Conservation (phyloP, 1,140 invertebrate genomes). For the Philotrypesis tridentata region DNA sequence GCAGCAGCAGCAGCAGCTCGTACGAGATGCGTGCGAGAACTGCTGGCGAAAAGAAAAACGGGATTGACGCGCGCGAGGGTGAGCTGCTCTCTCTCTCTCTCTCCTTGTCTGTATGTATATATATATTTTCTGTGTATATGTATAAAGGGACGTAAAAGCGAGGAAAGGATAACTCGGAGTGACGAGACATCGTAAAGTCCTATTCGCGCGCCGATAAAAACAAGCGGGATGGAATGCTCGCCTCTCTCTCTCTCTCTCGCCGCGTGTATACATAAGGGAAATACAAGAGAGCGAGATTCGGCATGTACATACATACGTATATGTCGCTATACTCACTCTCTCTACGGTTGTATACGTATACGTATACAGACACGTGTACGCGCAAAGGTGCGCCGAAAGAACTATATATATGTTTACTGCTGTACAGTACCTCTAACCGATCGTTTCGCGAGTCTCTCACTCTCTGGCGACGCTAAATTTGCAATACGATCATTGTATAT, state of each 20-base stretch:
- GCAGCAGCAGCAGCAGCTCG: not conserved
- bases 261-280: conserved; percentile 50
- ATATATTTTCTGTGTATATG: no score
- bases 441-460: conserved; percentile 33
- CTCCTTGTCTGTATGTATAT: not conserved
- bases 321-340: no score
- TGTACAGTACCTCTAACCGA: conserved; percentile 51
- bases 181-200: conserved; percentile 56
- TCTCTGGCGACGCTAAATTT: conserved; percentile 50
- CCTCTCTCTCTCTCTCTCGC: no score
- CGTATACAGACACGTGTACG: no score
- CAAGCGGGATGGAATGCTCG: conserved; percentile 33
- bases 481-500: conserved; percentile 54
- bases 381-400: conserved; percentile 43
- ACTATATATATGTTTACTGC: not conserved
- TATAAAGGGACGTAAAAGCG: conserved; percentile 23
- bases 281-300: conserved; percentile 15
- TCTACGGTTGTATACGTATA: no score
- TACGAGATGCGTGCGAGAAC: not conserved
- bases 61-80: not conserved
- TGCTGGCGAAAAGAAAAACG: not conserved
- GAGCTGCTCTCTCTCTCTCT: not conserved
- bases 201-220: conserved; percentile 56
- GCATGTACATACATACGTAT: conserved; percentile 29
- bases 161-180: conserved; percentile 52